phyloP scores from a whole-genome alignment of 2,797 vertebrate species.

The Brachyalestes nurse region DNA sequence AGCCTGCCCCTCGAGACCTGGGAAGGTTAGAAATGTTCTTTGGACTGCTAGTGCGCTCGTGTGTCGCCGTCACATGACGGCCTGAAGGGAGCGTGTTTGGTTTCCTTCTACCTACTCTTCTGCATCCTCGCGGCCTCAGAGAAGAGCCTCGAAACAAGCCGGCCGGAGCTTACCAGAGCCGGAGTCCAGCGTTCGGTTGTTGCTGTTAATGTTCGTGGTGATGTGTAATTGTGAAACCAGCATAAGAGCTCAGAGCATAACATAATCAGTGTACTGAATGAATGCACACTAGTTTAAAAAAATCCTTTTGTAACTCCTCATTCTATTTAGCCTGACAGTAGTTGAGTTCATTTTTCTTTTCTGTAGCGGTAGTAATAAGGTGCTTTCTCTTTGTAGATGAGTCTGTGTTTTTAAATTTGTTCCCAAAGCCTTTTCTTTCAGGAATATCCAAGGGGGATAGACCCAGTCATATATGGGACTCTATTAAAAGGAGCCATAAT shows the following conservation, averaged over 20 bases:
- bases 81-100: constrained; percentile 61
- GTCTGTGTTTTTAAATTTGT: constrained; percentile 85
- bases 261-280: constrained; percentile 10
- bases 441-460: constrained; percentile 89
- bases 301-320: constrained; percentile 40
- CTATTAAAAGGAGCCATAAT: constrained; percentile 88
- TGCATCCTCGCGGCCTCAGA: constrained; percentile 47
- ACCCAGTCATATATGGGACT: constrained; percentile 89
- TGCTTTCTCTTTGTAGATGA: constrained; percentile 74
- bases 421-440: constrained; percentile 94
- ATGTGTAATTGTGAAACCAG: constrained; percentile 71
- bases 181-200: constrained; percentile 48
- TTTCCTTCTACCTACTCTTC: constrained; percentile 62
- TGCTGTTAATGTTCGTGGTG: constrained; percentile 43
- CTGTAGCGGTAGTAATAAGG: constrained; percentile 48
- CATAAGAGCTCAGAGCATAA: constrained; percentile 30
- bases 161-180: constrained; percentile 46
- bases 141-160: constrained; percentile 53
- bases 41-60: constrained; percentile 92
- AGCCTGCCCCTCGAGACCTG: constrained; percentile 88
- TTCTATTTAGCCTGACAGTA: constrained; percentile 41
- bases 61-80: constrained; percentile 87
- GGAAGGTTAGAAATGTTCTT: constrained; percentile 99
- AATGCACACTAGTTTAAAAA: constrained; percentile 42
- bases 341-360: constrained; percentile 33